These are phyloP conservation scores for Tenthredo distinguenda DNA, from an alignment of 2,888 invertebrate genomes.

Conservation along the genomic window DNA sequence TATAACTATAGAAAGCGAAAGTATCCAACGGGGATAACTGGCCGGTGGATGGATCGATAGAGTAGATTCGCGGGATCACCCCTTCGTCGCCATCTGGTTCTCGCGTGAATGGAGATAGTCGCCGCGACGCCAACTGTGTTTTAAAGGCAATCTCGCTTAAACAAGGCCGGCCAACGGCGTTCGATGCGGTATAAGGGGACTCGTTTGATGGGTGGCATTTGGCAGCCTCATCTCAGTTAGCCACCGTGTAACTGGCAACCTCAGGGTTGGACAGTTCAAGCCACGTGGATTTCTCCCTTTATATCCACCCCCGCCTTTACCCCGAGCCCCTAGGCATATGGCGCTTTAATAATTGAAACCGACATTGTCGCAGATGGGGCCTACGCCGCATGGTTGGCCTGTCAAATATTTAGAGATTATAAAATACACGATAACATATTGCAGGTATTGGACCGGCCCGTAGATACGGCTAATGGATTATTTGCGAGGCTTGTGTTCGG, in stretches of 20 bases:
- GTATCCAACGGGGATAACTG: neutral
- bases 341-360: conserved; percentile 72
- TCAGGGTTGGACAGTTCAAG: conserved; percentile 44
- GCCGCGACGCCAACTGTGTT: conserved; percentile 66
- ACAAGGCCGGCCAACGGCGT: neutral
- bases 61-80: conserved; percentile 14
- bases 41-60: conserved; percentile 35
- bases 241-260: conserved; percentile 43
- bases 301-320: conserved; percentile 10
- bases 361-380: conserved; percentile 70
- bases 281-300: conserved; percentile 52
- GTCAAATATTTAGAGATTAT: conserved; percentile 74
- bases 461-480: conserved; percentile 48
- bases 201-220: conserved; percentile 56
- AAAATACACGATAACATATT: conserved; percentile 59
- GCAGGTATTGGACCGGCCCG: conserved; percentile 10
- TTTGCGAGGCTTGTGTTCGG: conserved; percentile 11
- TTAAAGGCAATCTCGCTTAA: conserved; percentile 63
- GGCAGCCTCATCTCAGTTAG: conserved; percentile 54
- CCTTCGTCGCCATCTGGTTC: conserved; percentile 40
- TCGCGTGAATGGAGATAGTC: conserved; percentile 57
- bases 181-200: conserved; percentile 5
- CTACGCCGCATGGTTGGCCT: conserved; percentile 62
- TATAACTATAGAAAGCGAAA: conserved; percentile 16
- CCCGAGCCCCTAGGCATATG: conserved; percentile 66